phyloP scores from a whole-genome alignment of 2,797 vertebrate genomes.

The Hyperoplus immaculatus region DNA sequence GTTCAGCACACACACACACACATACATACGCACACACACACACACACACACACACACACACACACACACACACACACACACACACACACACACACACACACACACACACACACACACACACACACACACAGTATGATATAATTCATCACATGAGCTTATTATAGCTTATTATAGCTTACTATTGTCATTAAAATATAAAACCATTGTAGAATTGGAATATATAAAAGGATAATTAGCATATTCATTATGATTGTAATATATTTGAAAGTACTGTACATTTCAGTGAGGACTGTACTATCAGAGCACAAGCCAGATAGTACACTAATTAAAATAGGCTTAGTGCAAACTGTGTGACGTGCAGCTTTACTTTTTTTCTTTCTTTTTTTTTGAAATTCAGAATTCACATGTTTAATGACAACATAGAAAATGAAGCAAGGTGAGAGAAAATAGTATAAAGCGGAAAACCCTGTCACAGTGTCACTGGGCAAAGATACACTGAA shows the following conservation, averaged over 20 bases:
- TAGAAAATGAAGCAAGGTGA: constrained; percentile 18
- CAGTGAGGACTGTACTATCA: constrained; percentile 39
- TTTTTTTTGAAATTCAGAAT: constrained; percentile 36
- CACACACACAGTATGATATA: constrained; percentile 33
- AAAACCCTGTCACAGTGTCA: neutral
- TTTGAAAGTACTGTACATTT: constrained; percentile 63
- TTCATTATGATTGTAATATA: constrained; percentile 74
- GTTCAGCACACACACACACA: constrained; percentile 21
- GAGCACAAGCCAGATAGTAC: constrained; percentile 48
- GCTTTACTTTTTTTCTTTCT: constrained; percentile 8
- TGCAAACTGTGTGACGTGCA: constrained; percentile 41
- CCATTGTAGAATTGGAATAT: constrained; percentile 61
- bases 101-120: no score
- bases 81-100: no score
- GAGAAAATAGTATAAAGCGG: constrained; percentile 14
- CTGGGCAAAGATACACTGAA: no score
- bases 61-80: constrained; percentile 5
- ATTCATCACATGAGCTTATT: constrained; percentile 66
- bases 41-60: constrained; percentile 16
- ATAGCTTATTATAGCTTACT: constrained; percentile 56
- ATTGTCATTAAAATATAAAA: constrained; percentile 66
- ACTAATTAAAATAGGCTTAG: constrained; percentile 68
- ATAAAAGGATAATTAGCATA: constrained; percentile 71
- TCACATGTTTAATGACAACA: constrained; percentile 38
- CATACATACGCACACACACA: constrained; percentile 29